phyloP scores from a whole-genome alignment of 92 coral and sea anemone genomes.

The Desmophyllum pertusum region DNA sequence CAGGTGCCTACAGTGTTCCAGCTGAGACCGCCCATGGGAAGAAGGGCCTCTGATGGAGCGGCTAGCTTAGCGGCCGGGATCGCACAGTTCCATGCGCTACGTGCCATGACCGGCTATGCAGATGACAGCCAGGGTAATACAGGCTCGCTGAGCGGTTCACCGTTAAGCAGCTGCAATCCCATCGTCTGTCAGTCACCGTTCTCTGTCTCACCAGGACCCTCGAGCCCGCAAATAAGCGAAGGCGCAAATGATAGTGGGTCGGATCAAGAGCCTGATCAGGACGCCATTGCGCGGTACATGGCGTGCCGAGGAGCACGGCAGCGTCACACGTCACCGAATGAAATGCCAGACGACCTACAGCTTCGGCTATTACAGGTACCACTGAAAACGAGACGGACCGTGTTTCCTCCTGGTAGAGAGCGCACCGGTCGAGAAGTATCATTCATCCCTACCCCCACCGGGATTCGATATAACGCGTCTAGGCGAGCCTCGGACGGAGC shows the following conservation, averaged over 20 bases:
- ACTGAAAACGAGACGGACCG: constrained; percentile 80
- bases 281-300: constrained; percentile 92
- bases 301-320: constrained; percentile 89
- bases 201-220: constrained; percentile 86
- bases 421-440: constrained; percentile 76
- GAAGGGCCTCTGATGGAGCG: constrained; percentile 98
- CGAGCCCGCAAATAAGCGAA: constrained; percentile 89
- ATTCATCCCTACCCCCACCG: constrained; percentile 85
- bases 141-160: constrained; percentile 75
- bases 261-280: constrained; percentile 98
- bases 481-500: constrained; percentile 98
- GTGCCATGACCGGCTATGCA: constrained; percentile 72
- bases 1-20: constrained; percentile 94
- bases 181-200: constrained; percentile 59
- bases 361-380: constrained; percentile 88
- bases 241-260: constrained; percentile 97
- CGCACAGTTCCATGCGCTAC: constrained; percentile 93
- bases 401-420: constrained; percentile 88
- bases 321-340: constrained; percentile 95
- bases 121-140: constrained; percentile 71
- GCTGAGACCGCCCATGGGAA: constrained; percentile 80
- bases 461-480: constrained; percentile 83
- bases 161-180: constrained; percentile 44
- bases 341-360: constrained; percentile 91
- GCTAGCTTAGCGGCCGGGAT: constrained; percentile 96